Base-by-base conservation (phyloP, 2,797 vertebrate species). In the Xenops minutus region DNA sequence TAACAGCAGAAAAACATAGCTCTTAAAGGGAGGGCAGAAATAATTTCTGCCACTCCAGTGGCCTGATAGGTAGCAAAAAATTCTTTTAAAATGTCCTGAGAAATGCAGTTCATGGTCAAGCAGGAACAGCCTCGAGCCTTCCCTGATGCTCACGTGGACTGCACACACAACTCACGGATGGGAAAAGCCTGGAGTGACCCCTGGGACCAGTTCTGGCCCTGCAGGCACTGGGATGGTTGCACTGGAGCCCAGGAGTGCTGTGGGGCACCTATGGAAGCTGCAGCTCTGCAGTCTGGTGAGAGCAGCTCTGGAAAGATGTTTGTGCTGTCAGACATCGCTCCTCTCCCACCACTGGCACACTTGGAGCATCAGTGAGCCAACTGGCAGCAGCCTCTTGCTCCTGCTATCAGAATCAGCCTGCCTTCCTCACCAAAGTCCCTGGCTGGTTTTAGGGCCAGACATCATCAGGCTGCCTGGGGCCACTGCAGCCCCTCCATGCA, bases 1-100 rank as follows among this genome's bases (percentile, higher is more conserved):
- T 95, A 95, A 83, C 62, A 93, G 76, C 81, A 95, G 87, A 81
- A 92, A 95, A 61, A 34, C 55, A 58, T 18, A 64, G 58, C 82
- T 91, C 73, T 95, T 88, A 78, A 93, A 71, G 36, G 73, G 49
- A 61, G 56, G 59, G 56, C 46, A 73, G 82, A 90, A 91, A 85
- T 88, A 48, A 82, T 91, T 96, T 72, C 90, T 93, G 72, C 55
- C 63, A 63, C 64, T 49, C 64, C 76, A 76, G 66, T 29, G 78
- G 43, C 46, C 80, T 77, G 73, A 32, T 14, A 85, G 64, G 72
- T 79, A 88, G 19, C 41, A 63, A 52, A 78, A 90, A 90, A 49
- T 7, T 7, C 13, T 62, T 30, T 73, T 29, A 3, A 26, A 88
- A 55, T 5, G 9, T 4, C 16, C n/a, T 30, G 12, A 68, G 58